Conservation (phyloP, 2,113 vertebrate genomes). For the Plestiodon gilberti region DNA sequence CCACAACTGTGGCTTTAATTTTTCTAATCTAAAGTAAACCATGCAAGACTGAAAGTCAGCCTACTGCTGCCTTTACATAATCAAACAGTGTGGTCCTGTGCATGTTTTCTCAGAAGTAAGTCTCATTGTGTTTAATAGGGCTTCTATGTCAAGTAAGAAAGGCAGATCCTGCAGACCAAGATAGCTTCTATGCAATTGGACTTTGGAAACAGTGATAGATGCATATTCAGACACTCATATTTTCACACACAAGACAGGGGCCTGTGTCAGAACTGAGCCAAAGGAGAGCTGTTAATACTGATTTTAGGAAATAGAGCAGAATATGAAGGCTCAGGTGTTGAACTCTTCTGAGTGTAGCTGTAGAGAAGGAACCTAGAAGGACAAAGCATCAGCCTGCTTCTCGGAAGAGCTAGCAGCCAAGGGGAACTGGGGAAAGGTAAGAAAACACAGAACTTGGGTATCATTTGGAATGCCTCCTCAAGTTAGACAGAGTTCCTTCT, state of each 20-base stretch:
- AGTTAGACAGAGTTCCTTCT: slow-evolving; percentile 7
- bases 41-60: neutral
- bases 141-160: too few species aligned
- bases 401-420: neutral
- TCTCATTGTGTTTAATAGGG: too few species aligned
- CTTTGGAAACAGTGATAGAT: neutral
- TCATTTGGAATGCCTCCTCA: neutral
- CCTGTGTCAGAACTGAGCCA: neutral
- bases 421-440: neutral
- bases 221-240: neutral
- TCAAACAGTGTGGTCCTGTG: neutral
- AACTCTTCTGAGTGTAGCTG: neutral
- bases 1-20: neutral
- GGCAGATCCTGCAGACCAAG: neutral
- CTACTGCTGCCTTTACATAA: neutral
- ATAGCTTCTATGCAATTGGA: neutral
- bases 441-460: neutral
- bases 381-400: neutral
- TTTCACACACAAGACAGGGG: neutral
- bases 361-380: neutral
- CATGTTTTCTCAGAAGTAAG: too few species aligned
- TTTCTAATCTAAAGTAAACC: neutral
- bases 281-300: neutral
- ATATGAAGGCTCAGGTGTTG: neutral
- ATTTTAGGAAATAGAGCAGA: neutral